phyloP scores from a whole-genome alignment of 2,797 vertebrate species.

The Parauchenoglanis ngamensis region DNA sequence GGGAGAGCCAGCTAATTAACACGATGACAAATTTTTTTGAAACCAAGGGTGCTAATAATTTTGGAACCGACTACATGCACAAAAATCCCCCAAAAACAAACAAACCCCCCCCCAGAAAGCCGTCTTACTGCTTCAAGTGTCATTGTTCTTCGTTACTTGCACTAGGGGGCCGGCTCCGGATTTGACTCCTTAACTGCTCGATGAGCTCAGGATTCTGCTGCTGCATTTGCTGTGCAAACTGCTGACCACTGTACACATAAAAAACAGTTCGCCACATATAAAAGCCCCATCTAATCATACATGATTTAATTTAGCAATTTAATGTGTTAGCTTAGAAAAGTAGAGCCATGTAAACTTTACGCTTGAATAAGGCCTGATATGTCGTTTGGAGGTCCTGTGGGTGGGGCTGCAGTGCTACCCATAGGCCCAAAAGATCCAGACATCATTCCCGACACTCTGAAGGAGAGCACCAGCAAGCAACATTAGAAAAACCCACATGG shows the following conservation, averaged over 20 bases:
- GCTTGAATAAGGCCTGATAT: conserved; percentile 94
- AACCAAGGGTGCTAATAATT: not conserved
- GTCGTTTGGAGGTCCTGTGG: conserved; percentile 75
- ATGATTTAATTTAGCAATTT: not conserved
- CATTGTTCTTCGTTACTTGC: conserved; percentile 89
- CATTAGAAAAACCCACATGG: not conserved
- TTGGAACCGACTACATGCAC: not conserved
- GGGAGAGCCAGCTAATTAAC: not conserved
- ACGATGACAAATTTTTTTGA: not conserved
- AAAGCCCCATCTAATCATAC: not conserved
- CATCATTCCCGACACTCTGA: conserved; percentile 96
- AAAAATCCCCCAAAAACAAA: no score
- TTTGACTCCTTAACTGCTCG: conserved; percentile 92
- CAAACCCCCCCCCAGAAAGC: not conserved
- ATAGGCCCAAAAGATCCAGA: conserved; percentile 82
- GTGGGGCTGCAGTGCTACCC: conserved; percentile 66
- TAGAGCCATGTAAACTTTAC: conserved; percentile 73
- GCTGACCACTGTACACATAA: conserved; percentile 81
- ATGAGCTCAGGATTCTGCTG: conserved; percentile 96
- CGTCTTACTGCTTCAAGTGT: conserved; percentile 56
- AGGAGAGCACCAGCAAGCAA: not conserved
- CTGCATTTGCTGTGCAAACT: conserved; percentile 98
- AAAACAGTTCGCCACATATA: not conserved
- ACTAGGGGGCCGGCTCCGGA: conserved; percentile 90
- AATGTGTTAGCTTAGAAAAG: not conserved